These are phyloP conservation scores for Dinoponera quadriceps DNA, from an alignment of 1,140 invertebrate genomes.

Conservation along the genomic window DNA sequence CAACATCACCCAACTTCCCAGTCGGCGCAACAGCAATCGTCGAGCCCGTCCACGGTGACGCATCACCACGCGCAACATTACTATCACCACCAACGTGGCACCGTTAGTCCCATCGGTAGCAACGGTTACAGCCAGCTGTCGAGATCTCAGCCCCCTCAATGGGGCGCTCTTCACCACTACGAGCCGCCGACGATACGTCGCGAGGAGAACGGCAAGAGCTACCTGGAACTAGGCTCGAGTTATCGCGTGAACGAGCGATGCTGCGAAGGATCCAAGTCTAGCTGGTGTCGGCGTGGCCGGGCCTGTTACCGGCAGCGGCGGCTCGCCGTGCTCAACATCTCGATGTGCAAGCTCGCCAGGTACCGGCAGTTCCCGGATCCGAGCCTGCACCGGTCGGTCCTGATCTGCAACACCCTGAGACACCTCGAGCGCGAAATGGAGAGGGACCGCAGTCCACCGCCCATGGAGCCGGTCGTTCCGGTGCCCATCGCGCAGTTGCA, in stretches of 20 bases:
- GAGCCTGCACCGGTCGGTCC: constrained; percentile 95
- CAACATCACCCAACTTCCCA: constrained; percentile 61
- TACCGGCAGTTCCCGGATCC: constrained; percentile 95
- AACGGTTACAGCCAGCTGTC: constrained; percentile 82
- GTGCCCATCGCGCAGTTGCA: constrained; percentile 84
- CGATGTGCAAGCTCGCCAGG: constrained; percentile 95
- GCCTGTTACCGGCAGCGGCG: constrained; percentile 93
- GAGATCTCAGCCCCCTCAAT: constrained; percentile 84
- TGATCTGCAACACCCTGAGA: constrained; percentile 97
- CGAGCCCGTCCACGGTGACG: constrained; percentile 63
- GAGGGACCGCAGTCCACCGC: constrained; percentile 87
- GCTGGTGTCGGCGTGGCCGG: constrained; percentile 90
- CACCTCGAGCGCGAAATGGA: constrained; percentile 96
- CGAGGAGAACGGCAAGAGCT: constrained; percentile 96
- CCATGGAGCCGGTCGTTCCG: constrained; percentile 81
- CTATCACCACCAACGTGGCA: constrained; percentile 76
- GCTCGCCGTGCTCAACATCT: constrained; percentile 95
- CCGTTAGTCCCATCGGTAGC: constrained; percentile 65
- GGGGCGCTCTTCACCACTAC: constrained; percentile 85
- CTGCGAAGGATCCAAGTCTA: constrained; percentile 91
- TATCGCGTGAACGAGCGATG: constrained; percentile 88
- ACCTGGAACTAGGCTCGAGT: constrained; percentile 92
- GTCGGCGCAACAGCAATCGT: constrained; percentile 66
- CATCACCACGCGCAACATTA: constrained; percentile 73
- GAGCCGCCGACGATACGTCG: constrained; percentile 93